A percentile compares a stretch with the other conserved stretches of the same genome.
phyloP scores from a whole-genome alignment of 2,797 vertebrate genomes.

The Eospalax fontanierii region DNA sequence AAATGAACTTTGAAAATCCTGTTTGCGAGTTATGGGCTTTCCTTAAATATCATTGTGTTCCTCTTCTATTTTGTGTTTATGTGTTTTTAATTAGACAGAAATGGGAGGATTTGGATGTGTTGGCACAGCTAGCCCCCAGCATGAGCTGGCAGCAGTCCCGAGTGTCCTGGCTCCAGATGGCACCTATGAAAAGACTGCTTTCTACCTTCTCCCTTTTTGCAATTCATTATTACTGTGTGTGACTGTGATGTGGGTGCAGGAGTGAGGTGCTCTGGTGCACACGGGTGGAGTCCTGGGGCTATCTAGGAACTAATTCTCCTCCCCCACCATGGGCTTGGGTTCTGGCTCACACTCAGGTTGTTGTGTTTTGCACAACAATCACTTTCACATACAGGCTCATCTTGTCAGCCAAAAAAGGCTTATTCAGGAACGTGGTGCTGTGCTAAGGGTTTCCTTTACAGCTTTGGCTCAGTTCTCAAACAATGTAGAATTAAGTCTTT shows the following conservation, averaged over 20 bases:
- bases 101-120: neutral
- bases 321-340: neutral
- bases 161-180: no score
- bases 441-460: neutral
- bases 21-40: neutral
- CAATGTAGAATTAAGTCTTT: neutral
- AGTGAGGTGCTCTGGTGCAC: neutral
- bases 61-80: neutral
- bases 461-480: neutral
- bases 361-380: neutral
- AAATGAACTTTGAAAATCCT: neutral
- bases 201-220: neutral
- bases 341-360: neutral
- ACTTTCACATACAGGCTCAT: neutral
- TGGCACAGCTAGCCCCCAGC: neutral
- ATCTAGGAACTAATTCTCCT: neutral
- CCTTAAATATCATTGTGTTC: neutral
- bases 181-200: neutral
- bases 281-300: neutral
- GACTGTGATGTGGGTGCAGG: no score
- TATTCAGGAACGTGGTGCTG: neutral
- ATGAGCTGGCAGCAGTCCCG: neutral
- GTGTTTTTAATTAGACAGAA: conserved; percentile 13
- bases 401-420: neutral
- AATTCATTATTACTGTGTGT: neutral